Evolutionary conservation across 1,140 invertebrate species (phyloP), one percentile per base, ranked within the genome.

Genomic region (Geopemphigus sp.): DNA sequence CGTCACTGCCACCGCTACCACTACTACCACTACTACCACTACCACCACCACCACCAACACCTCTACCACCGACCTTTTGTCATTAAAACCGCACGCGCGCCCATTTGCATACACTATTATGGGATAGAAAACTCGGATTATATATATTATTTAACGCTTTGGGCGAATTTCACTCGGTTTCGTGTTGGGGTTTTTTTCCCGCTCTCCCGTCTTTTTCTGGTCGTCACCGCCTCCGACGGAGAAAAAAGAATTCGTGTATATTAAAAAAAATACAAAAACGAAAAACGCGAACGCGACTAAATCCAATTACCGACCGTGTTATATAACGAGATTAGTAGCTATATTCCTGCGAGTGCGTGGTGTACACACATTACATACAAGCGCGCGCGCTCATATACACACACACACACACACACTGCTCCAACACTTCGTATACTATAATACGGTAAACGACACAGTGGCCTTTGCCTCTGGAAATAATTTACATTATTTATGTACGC

Each of bases 41-140:
- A n/a, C n/a, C n/a, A n/a, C n/a, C n/a, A n/a, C n/a, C n/a, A n/a
- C n/a, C n/a, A n/a, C n/a, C n/a, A n/a, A n/a, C n/a, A n/a, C n/a
- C n/a, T n/a, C n/a, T n/a, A n/a, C n/a, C n/a, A n/a, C 64, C 14
- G 29, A 76, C 39, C 39, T 78, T 76, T 78, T 78, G 74, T 78
- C 73, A 61, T 76, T 76, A 78, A 63, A 61, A 63, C 57, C 57
- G 39, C n/a, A 22, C 22, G 22, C 57, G 24, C 59, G 57, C 45
- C 17, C 8, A 78, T 78, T 78, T 61, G 57, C 74, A 78, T 78
- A 61, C 6, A 12, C 10, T n/a, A n/a, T 50, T 78, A 22, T 45
- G n/a, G 19, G 19, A 39, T 50, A 78, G 39, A 61, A 45, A 78
- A 61, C 11, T 61, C 57, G 74, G 24, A 19, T 78, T 63, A 63